Base-by-base conservation (phyloP, 2,797 vertebrate genomes). In the Sebastes hubbsi region DNA sequence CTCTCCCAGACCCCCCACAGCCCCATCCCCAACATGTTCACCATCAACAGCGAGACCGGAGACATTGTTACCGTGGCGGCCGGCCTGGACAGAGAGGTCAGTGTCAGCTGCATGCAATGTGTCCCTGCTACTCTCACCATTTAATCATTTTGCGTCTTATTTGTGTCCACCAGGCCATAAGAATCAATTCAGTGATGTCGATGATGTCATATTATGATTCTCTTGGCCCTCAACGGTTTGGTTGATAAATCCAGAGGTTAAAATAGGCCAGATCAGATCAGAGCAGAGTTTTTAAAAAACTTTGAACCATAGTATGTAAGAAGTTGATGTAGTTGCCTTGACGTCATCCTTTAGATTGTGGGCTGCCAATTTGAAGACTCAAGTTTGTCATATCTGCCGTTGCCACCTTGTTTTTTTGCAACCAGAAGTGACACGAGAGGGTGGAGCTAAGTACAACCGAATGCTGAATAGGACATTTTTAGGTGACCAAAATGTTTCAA, bases 11-110 rank as follows among this genome's bases (percentile, higher is more conserved):
- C 94, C 0, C 98, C 98, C 0, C 97, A 98, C 94, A 99, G 97
- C 87, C 98, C 98, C 0, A 98, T 98, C 0, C 98, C 98, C 66
- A 99, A 98, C 86, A 99, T 99, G 98, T 99, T 99, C 83, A 98
- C 98, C 66, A 99, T 99, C 82, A 98, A 99, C 95, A 98, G 98
- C 0, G 97, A 98, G 92, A 99, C 98, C 0, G 98, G 98, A 22
- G 97, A 98, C 94, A 98, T 99, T 0, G 96, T 98, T 64, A 99
- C 98, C 0, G 97, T 99, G 91, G 98, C 98, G 0, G 97, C 98
- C 0, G 98, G 98, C 34, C 96, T 99, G 77, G 98, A 99, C 94
- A 95, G 98, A 87, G 98, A 99, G 97, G 98, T 99, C 88, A 96
- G 96, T 85, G 6, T 68, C 14, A 8, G 5, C 18, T 60, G n/a